Base-by-base conservation (phyloP, 2,888 invertebrate genomes). In the Syrista parreyssii region DNA sequence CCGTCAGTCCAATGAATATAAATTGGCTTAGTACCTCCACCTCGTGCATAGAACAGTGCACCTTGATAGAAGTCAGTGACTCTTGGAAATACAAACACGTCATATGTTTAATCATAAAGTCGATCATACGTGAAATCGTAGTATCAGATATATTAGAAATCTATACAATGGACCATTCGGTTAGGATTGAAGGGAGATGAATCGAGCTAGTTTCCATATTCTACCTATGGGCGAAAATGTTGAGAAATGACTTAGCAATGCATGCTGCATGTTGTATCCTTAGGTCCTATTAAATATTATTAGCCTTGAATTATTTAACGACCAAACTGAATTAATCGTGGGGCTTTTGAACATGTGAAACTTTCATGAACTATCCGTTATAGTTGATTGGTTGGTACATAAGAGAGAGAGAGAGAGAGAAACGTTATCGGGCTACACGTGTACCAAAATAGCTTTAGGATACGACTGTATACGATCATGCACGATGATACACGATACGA, bases 1-100 rank as follows among this genome's bases (percentile, higher is more conserved):
- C 74, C 71, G 77, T 36, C 40, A 74, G 74, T 75, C 69, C 68
- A 71, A 77, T 77, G 77, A 77, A 77, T 75, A 77, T 74, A 77
- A 77, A 77, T 77, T 74, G 74, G 71, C 74, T 69, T 36, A 74
- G 74, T 77, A 55, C 69, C 15, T 40, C 15, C 75, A 23, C 55
- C 9, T 55, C 55, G 55, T 55, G 9, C 55, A 55, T 55, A 55
- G 23, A 55, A 55, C 55, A 55, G 6, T 55, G 55, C 9, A 55
- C 55, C 55, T 15, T 55, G 55, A 55, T 23, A 15, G 55, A 9
- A 55, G 55, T 55, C 55, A 55, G 15, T 55, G 55, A 55, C 15
- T 55, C 23, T 55, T 55, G 2, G 55, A 55, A 55, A 55, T 55
- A 55, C 55, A 9, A 23, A 55, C 9, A 23, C 23, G 23, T 2